Evolutionary conservation across 2,797 vertebrate species (phyloP).

Genomic region (Sebastes minor): DNA sequence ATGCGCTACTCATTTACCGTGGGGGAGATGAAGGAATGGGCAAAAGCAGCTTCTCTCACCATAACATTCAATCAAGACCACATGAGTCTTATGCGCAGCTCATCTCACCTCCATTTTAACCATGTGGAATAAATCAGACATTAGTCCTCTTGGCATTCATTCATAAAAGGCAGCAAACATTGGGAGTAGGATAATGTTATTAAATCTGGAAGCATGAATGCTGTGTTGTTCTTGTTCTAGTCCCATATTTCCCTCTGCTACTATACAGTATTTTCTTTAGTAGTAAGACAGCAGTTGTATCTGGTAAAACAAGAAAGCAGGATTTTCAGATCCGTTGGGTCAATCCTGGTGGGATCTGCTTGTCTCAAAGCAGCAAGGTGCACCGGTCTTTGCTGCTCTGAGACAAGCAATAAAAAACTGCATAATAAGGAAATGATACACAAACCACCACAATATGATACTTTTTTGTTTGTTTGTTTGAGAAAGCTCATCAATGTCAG

Average conservation of each 20-base stretch:
- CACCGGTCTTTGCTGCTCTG: background rate
- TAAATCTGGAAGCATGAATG: constrained; percentile 11
- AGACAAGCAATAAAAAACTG: constrained; percentile 6
- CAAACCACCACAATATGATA: background rate
- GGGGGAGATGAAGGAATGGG: background rate
- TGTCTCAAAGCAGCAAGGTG: constrained; percentile 9
- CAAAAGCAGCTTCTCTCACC: constrained; percentile 7
- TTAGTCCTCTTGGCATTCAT: constrained; percentile 12
- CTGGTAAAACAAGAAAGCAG: background rate
- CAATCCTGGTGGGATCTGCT: constrained; percentile 4
- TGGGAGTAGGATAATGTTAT: background rate
- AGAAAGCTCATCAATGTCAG: constrained; percentile 29
- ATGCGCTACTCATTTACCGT: constrained; percentile 12
- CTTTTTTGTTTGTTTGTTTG: background rate
- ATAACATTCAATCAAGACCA: constrained; percentile 26
- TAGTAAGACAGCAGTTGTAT: background rate
- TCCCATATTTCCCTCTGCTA: background rate
- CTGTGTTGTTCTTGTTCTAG: background rate
- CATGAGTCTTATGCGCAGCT: constrained; percentile 4
- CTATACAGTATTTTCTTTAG: background rate
- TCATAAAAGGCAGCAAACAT: constrained; percentile 1
- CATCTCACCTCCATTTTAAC: constrained; percentile 15
- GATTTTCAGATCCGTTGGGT: background rate
- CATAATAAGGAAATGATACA: constrained; percentile 13
- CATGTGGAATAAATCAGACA: constrained; percentile 14